Evolutionary conservation across 2,113 vertebrate species (phyloP).

Genomic region (Paraplagusia blochii): DNA sequence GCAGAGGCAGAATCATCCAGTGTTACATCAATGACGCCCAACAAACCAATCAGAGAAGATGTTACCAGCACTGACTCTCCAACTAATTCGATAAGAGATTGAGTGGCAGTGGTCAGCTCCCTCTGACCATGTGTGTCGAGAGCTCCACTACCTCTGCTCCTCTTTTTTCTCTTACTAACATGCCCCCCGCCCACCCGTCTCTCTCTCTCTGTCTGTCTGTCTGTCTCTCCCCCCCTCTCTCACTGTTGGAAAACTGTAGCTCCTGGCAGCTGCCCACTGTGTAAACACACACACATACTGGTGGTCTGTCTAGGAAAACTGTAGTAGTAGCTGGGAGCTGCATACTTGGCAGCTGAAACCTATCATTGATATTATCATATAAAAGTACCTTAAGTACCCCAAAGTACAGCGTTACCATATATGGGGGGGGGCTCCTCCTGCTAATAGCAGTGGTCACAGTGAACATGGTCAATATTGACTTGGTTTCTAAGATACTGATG

Average conservation of each 20-base stretch:
- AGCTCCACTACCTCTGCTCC: constrained; percentile 10
- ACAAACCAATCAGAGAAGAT: too few relatives aligned
- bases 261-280: constrained; percentile 66
- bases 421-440: constrained; percentile 39
- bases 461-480: constrained; percentile 60
- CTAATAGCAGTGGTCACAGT: constrained; percentile 43
- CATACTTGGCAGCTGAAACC: constrained; percentile 65
- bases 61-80: not conserved
- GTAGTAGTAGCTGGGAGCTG: constrained; percentile 52
- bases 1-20: constrained; percentile 4
- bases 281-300: constrained; percentile 44
- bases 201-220: constrained; percentile 5
- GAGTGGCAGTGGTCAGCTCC: not conserved
- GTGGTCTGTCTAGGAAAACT: constrained; percentile 47
- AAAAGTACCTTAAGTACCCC: constrained; percentile 49
- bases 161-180: constrained; percentile 30
- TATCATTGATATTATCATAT: constrained; percentile 69
- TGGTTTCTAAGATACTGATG: constrained; percentile 53
- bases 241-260: constrained; percentile 40
- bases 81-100: constrained; percentile 9
- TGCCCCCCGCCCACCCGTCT: constrained; percentile 11
- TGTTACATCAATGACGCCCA: too few relatives aligned
- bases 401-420: constrained; percentile 42
- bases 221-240: constrained; percentile 25
- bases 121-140: constrained; percentile 11